Percentiles rank a stretch among this genome's conserved stretches.
phyloP scores from a whole-genome alignment of 2,888 invertebrate genomes.

The Cancer borealis region DNA sequence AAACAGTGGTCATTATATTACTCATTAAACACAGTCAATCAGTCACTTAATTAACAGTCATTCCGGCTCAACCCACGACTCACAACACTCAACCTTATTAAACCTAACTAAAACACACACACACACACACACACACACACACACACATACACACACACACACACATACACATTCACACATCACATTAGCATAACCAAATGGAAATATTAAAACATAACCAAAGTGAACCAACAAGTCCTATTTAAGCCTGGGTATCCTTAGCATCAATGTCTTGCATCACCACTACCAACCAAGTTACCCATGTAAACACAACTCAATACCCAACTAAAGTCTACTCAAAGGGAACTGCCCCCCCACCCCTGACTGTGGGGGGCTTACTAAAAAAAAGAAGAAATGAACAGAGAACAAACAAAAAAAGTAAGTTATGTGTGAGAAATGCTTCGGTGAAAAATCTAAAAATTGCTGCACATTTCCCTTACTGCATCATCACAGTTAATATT shows the following conservation, averaged over 20 bases:
- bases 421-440: neutral
- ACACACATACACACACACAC: neutral
- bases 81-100: neutral
- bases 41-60: neutral
- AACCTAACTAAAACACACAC: neutral
- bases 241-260: neutral
- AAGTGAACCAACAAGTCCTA: neutral
- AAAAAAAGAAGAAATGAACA: neutral
- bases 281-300: neutral
- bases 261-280: neutral
- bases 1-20: neutral
- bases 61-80: neutral
- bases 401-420: neutral
- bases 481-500: conserved; percentile 59
- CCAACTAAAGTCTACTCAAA: neutral
- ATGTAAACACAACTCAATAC: neutral
- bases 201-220: neutral
- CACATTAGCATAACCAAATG: neutral
- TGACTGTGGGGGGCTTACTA: neutral
- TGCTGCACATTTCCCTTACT: conserved; percentile 43
- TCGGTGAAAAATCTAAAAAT: neutral
- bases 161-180: neutral
- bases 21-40: neutral
- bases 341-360: neutral
- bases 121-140: neutral